Conservation (phyloP, 1,140 invertebrate genomes). For the Plodia interpunctella region DNA sequence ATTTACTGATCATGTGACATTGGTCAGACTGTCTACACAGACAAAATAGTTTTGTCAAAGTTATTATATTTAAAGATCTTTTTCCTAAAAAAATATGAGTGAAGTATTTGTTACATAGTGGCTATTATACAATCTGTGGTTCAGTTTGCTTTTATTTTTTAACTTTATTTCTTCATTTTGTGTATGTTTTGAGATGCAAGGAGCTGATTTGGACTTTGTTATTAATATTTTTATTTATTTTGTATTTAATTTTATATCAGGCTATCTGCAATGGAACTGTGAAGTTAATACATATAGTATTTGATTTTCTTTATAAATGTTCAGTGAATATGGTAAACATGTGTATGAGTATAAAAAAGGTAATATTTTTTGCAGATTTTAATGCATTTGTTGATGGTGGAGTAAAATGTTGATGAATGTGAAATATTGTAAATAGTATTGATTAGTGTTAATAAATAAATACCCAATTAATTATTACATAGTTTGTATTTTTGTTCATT, state of each 20-base stretch:
- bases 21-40: too few species aligned
- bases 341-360: slow-evolving; percentile 26
- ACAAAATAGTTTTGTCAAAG: too few species aligned
- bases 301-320: slow-evolving; percentile 28
- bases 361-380: slow-evolving; percentile 43
- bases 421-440: slow-evolving; percentile 55
- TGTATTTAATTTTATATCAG: slow-evolving; percentile 5
- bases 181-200: not conserved
- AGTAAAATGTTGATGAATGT: slow-evolving; percentile 29
- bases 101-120: too few species aligned
- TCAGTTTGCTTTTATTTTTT: not conserved
- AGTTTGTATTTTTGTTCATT: slow-evolving; percentile 17
- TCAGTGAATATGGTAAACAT: slow-evolving; percentile 18
- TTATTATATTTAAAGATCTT: too few species aligned
- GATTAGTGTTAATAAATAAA: slow-evolving; percentile 47
- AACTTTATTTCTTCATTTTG: not conserved
- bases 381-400: slow-evolving; percentile 47
- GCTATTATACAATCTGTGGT: too few species aligned
- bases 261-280: slow-evolving; percentile 38
- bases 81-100: too few species aligned
- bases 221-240: slow-evolving; percentile 8
- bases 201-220: slow-evolving; percentile 1
- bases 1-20: too few species aligned
- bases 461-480: slow-evolving; percentile 27
- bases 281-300: slow-evolving; percentile 36